Base-by-base conservation (phyloP, 2,797 vertebrate species). In the Xerus rutilus region DNA sequence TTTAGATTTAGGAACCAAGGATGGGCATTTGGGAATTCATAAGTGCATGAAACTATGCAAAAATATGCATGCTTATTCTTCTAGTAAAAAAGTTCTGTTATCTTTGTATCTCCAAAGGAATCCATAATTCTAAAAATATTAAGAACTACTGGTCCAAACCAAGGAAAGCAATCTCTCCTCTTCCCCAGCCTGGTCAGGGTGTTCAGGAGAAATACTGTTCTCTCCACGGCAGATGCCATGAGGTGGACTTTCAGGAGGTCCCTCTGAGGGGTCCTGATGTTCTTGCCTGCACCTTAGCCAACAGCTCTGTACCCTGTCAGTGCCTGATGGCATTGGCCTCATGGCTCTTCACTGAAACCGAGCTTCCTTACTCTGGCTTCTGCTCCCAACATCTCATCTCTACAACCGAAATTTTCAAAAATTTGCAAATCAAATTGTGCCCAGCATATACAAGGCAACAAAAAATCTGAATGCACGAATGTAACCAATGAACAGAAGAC, bases 61-160 rank as follows among this genome's bases (percentile, higher is more conserved):
- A 89, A 43, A 69, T 64, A 7, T 47, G 59, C 21, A 85, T 15
- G 10, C 20, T 12, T 39, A 49, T 69, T 86, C 85, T 91, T 65
- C 72, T 49, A 65, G 28, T 52, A 54, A 94, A 59, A 70, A 86
- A 49, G 35, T 52, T 39, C 52, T 25, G 28, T 47, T 86, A 81
- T n/a, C 70, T 87, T 90, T 79, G 20, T 64, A 43, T 81, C 89
- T 93, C 35, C 43, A 62, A 74, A 91, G 70, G 73, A 83, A 87
- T 39, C 57, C 35, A 47, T 45, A 83, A 70, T 32, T 65, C 90
- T 64, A 18, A 64, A n/a, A 87, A 91, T 45, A 64, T 85, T 11
- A 73, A 69, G 18, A 92, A 64, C 15, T 28, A 49, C 39, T 57
- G 32, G 49, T 15, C 13, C 65, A 78, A 79, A 72, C 49, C 25